Percentiles rank a stretch among this genome's conserved stretches.
Conservation (phyloP, 1,140 invertebrate genomes). For the Scaptomyza montana region DNA sequence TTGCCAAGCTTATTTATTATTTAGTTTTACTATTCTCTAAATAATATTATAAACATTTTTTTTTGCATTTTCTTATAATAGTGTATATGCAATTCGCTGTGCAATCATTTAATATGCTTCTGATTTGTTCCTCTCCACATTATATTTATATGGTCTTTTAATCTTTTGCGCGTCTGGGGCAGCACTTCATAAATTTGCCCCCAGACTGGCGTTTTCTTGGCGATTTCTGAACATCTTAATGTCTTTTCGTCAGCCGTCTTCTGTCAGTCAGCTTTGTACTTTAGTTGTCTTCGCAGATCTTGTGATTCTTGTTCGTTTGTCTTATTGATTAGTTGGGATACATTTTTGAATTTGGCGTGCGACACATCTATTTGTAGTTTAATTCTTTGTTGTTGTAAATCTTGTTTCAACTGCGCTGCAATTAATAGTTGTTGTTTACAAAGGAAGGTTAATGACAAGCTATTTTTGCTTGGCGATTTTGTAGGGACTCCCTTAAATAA, state of each 20-base stretch:
- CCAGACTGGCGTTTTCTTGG: slow-evolving; percentile 9
- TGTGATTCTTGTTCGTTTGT: slow-evolving; percentile 62
- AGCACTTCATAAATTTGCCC: slow-evolving; percentile 63
- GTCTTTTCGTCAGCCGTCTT: slow-evolving; percentile 35
- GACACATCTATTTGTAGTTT: slow-evolving; percentile 6
- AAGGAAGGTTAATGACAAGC: no score
- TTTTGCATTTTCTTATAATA: slow-evolving; percentile 8
- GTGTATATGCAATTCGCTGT: slow-evolving; percentile 13
- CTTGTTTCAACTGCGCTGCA: not conserved
- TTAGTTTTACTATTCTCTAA: no score
- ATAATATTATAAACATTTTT: no score
- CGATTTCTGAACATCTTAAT: not conserved
- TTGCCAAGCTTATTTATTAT: no score
- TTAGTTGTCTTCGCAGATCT: slow-evolving; percentile 39
- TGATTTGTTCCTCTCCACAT: not conserved
- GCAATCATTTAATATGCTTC: not conserved
- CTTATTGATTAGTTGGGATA: slow-evolving; percentile 64
- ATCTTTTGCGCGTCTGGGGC: slow-evolving; percentile 21
- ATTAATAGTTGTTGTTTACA: not conserved
- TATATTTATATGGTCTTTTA: slow-evolving; percentile 27
- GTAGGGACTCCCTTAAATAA: no score
- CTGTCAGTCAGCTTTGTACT: slow-evolving; percentile 25
- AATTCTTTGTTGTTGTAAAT: no score
- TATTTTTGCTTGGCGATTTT: no score
- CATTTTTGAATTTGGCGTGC: not conserved